These are phyloP conservation scores for Crossoptilon crossoptilon DNA, from an alignment of 2,797 vertebrate species.

Conservation along the genomic window DNA sequence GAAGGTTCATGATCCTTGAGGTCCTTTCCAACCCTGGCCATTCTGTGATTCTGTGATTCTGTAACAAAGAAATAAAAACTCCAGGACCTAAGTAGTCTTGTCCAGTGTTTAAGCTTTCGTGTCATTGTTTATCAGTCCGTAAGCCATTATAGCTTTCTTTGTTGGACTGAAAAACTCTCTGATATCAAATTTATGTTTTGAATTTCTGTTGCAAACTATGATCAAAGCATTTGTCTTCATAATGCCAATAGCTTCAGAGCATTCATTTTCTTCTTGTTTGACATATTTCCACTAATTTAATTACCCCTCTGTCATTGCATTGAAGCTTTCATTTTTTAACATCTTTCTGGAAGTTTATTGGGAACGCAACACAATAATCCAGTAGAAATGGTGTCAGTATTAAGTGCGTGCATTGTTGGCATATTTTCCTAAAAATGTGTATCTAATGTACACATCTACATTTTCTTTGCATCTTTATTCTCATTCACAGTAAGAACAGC, in stretches of 20 bases:
- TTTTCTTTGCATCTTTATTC: background rate
- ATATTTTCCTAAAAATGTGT: background rate
- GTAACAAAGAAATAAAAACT: background rate
- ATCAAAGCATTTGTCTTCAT: background rate
- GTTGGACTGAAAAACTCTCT: background rate
- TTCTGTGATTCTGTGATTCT: too few relatives aligned
- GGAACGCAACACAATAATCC: background rate
- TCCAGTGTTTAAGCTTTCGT: background rate
- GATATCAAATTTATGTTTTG: background rate
- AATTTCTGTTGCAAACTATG: background rate
- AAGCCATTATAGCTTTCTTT: background rate
- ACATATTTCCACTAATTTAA: background rate
- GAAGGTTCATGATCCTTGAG: too few relatives aligned
- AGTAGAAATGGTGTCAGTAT: background rate
- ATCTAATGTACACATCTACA: background rate
- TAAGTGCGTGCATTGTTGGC: background rate
- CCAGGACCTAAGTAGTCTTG: background rate
- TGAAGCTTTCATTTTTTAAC: background rate
- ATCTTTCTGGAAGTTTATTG: background rate
- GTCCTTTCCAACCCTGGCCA: too few relatives aligned
- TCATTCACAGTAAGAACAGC: background rate
- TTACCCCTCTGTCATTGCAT: background rate
- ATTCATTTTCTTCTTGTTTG: background rate
- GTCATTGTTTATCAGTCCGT: background rate
- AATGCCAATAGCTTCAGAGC: background rate